phyloP scores from a whole-genome alignment of 1,140 invertebrate genomes.

The Drosophila santomea region DNA sequence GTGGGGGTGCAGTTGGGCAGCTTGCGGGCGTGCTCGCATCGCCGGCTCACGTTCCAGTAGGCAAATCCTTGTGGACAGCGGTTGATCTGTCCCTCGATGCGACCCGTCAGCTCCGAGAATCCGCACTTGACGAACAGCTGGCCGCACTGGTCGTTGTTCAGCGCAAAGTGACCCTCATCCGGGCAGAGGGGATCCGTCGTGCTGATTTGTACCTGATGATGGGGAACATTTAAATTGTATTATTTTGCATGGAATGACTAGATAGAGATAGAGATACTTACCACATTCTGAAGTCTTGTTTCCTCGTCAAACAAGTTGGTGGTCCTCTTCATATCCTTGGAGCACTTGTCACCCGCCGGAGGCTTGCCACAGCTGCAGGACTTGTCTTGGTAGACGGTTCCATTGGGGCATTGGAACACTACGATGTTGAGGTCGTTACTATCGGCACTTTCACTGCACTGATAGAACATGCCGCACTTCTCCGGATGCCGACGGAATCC shows the following conservation, averaged over 20 bases:
- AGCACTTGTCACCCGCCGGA: conserved; percentile 53
- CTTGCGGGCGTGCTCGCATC: conserved; percentile 87
- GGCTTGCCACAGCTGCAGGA: conserved; percentile 88
- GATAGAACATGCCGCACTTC: conserved; percentile 93
- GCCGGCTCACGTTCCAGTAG: conserved; percentile 91
- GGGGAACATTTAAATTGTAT: background rate
- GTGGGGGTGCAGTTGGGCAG: conserved; percentile 60
- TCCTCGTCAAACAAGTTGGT: conserved; percentile 83
- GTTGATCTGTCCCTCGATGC: conserved; percentile 89
- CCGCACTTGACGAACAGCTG: conserved; percentile 91
- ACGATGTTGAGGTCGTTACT: conserved; percentile 90
- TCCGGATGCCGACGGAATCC: conserved; percentile 93
- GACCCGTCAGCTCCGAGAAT: conserved; percentile 84
- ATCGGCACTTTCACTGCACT: conserved; percentile 89
- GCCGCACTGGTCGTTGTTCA: conserved; percentile 88
- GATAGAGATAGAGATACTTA: conserved; percentile 34
- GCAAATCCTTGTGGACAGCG: conserved; percentile 91
- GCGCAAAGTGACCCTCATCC: conserved; percentile 88
- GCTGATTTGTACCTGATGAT: conserved; percentile 66
- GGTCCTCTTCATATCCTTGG: conserved; percentile 83
- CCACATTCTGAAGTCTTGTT: conserved; percentile 86
- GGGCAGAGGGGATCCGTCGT: conserved; percentile 87
- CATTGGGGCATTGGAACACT: conserved; percentile 90
- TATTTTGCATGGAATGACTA: background rate
- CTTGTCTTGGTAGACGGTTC: conserved; percentile 90